Evolutionary conservation across 2,113 vertebrate species (phyloP).

Genomic region (Mus musculus): DNA sequence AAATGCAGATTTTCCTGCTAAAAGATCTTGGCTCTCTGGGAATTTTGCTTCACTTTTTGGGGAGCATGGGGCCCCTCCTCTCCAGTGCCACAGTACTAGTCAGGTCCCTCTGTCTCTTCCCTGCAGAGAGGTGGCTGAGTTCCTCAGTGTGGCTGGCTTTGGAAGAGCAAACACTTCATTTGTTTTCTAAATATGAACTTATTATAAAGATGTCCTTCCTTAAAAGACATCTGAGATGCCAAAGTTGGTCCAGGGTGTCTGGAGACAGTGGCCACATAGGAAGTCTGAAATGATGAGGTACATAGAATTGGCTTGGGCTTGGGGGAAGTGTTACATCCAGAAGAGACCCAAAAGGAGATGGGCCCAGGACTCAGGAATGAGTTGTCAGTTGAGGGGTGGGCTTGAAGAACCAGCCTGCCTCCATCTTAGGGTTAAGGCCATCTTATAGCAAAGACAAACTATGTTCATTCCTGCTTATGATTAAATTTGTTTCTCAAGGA

Average conservation of each 20-base stretch:
- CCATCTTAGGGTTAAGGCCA: background rate
- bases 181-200: background rate
- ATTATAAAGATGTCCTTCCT: background rate
- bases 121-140: background rate
- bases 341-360: background rate
- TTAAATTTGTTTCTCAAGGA: background rate
- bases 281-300: background rate
- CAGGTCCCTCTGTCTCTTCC: background rate
- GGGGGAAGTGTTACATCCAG: background rate
- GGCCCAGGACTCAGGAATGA: background rate
- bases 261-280: background rate
- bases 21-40: background rate
- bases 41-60: background rate
- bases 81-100: fast-evolving
- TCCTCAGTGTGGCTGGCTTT: background rate
- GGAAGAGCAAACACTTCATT: background rate
- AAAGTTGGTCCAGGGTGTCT: background rate
- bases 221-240: background rate
- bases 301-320: background rate
- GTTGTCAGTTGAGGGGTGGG: background rate
- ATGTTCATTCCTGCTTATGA: background rate
- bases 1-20: background rate
- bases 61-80: background rate
- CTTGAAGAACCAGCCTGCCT: background rate
- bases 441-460: background rate